phyloP scores from a whole-genome alignment of 2,888 invertebrate genomes.

The Acleris holmiana region DNA sequence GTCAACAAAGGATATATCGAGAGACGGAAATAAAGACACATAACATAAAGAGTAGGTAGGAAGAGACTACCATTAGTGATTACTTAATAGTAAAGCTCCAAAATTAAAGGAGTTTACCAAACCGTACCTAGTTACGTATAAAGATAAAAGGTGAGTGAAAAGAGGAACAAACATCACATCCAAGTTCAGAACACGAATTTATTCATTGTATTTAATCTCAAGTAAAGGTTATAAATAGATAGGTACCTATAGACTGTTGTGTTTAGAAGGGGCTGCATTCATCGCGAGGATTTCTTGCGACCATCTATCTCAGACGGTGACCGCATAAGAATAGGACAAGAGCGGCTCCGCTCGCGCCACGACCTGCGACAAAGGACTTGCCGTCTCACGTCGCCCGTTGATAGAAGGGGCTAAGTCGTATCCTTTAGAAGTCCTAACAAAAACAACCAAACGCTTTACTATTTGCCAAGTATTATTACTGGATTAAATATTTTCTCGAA shows the following conservation, averaged over 20 bases:
- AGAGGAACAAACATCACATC: no score
- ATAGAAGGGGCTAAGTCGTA: background rate
- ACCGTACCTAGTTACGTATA: no score
- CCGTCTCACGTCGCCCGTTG: constrained; percentile 59
- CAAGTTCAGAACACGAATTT: constrained; percentile 11
- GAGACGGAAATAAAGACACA: no score
- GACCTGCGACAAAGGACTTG: constrained; percentile 66
- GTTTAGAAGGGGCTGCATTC: constrained; percentile 19
- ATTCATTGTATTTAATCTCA: constrained; percentile 30
- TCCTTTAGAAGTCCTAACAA: background rate
- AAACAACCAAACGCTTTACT: no score
- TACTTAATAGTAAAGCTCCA: no score
- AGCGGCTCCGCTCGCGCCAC: constrained; percentile 56
- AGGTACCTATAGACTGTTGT: background rate
- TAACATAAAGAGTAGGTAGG: no score
- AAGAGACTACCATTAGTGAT: no score
- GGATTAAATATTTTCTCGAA: no score
- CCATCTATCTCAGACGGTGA: constrained; percentile 51
- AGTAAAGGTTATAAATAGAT: constrained; percentile 18
- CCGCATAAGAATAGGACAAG: constrained; percentile 55
- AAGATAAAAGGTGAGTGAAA: no score
- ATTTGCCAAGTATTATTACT: no score
- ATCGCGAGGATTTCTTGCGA: constrained; percentile 30
- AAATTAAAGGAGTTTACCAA: no score
- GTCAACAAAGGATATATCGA: background rate